Evolutionary conservation across 2,888 invertebrate genomes (phyloP), one percentile per base, ranked within the genome.

Genomic region (Alentia gelatinosa): DNA sequence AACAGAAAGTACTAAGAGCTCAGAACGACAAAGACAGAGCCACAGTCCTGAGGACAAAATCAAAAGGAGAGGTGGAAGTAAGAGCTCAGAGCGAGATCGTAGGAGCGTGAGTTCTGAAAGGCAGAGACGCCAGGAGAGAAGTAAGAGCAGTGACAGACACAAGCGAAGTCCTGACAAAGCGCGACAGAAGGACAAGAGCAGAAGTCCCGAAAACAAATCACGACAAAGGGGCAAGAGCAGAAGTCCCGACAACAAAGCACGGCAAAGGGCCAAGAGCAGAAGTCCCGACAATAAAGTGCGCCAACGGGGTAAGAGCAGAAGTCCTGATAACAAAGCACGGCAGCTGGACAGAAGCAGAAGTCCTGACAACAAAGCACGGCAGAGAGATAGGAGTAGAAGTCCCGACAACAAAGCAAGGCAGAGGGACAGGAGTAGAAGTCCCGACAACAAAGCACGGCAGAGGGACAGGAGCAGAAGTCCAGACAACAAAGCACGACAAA

Each of bases 311-410:
- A n/a, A n/a, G n/a, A n/a, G n/a, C n/a, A n/a, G 79, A 79, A 79
- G 79, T 79, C 35, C 37, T 26, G 39, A 39, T 39, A 35, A 35
- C 1, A 74, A 15, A 33, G 74, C 4, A 37, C 15, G 37, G 3
- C 79, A 39, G 5, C n/a, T n/a, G n/a, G 39, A 86, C 47, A 83
- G 83, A 39, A 86, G 50, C 30, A 26, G 47, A 26, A 86, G 86
- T 86, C 35, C 86, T 26, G 86, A 86, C n/a, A n/a, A n/a, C n/a
- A n/a, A n/a, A n/a, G n/a, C n/a, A n/a, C n/a, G n/a, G n/a, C n/a
- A n/a, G n/a, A n/a, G 12, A 37, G 79, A 79, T 23, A 37, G 39
- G 19, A 79, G 39, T 23, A 79, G n/a, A 37, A 79, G 79, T 26
- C 12, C 37, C 7, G 74, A 74, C 12, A 74, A n/a, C n/a, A n/a